Percentiles rank a stretch among this genome's conserved stretches.
Conservation (phyloP, 2,888 invertebrate species). For the Mesorhabditis belari region DNA sequence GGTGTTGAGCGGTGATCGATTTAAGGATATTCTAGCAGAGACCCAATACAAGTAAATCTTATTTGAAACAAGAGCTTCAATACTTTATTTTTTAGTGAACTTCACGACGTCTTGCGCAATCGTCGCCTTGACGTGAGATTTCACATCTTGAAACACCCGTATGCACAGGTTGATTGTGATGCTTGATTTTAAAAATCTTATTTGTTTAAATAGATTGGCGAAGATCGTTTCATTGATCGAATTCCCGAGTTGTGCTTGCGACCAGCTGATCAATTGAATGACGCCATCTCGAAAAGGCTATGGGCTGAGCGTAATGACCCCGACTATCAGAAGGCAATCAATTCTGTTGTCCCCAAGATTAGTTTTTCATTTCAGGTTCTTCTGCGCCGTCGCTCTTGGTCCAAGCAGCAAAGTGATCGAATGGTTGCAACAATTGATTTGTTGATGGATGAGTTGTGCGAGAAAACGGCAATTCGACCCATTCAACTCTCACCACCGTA, state of each 20-base stretch:
- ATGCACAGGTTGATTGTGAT: no score
- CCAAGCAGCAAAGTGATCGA: not conserved
- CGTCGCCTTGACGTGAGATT: not conserved
- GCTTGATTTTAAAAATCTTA: not conserved
- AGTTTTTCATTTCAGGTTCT: not conserved
- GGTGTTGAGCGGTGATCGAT: slow-evolving; percentile 38
- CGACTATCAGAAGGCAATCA: not conserved
- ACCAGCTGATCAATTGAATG: not conserved
- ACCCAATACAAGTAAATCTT: slow-evolving; percentile 16
- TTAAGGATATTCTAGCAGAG: slow-evolving; percentile 36
- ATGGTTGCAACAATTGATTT: not conserved
- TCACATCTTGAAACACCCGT: not conserved
- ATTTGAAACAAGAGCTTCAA: not conserved
- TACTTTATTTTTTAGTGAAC: not conserved
- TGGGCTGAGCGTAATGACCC: not conserved
- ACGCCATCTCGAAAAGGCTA: not conserved
- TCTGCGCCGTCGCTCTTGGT: not conserved
- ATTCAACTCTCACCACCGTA: not conserved
- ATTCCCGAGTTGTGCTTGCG: not conserved
- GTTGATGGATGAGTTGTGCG: not conserved
- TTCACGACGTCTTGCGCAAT: not conserved
- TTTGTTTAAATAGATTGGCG: not conserved
- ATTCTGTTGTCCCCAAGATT: not conserved
- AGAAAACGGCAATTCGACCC: not conserved
- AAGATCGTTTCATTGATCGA: not conserved